Percentiles rank a stretch among this genome's conserved stretches.
Conservation (phyloP, 2,797 vertebrate species). For the Catamblyrhynchus diadema region DNA sequence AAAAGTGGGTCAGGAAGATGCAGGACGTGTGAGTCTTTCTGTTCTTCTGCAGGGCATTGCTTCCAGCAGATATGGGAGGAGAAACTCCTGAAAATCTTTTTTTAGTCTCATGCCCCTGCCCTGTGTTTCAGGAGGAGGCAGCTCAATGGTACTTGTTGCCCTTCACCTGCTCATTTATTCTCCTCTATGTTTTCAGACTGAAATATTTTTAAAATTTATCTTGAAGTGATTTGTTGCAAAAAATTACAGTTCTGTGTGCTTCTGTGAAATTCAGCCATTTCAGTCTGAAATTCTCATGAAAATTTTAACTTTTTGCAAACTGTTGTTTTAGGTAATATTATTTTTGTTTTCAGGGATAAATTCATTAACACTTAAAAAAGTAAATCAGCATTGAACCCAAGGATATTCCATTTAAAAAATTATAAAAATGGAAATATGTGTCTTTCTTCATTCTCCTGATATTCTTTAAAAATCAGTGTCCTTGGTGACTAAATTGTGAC, state of each 20-base stretch:
- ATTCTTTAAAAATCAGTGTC: not conserved
- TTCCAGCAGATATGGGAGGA: not conserved
- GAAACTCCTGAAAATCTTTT: not conserved
- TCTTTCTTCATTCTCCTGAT: not conserved
- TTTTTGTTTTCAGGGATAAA: not conserved
- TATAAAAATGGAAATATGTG: not conserved
- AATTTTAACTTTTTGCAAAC: not conserved
- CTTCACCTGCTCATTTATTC: not conserved
- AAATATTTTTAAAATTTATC: not conserved
- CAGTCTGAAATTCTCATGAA: not conserved
- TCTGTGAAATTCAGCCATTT: not conserved
- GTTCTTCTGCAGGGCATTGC: accelerated
- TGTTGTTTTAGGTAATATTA: not conserved
- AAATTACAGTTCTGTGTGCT: not conserved
- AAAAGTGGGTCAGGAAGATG: not conserved
- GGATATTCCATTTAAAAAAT: not conserved
- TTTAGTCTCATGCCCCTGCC: not conserved
- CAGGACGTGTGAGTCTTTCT: not conserved
- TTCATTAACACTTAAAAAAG: not conserved
- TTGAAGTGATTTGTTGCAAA: not conserved
- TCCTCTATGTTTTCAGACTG: not conserved
- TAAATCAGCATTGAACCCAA: not conserved
- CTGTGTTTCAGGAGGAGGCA: not conserved
- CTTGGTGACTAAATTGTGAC: not conserved
- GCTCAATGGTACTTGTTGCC: not conserved